These are phyloP conservation scores for Zaprionus gabonicus DNA, from an alignment of 1,140 invertebrate species.

Conservation along the genomic window DNA sequence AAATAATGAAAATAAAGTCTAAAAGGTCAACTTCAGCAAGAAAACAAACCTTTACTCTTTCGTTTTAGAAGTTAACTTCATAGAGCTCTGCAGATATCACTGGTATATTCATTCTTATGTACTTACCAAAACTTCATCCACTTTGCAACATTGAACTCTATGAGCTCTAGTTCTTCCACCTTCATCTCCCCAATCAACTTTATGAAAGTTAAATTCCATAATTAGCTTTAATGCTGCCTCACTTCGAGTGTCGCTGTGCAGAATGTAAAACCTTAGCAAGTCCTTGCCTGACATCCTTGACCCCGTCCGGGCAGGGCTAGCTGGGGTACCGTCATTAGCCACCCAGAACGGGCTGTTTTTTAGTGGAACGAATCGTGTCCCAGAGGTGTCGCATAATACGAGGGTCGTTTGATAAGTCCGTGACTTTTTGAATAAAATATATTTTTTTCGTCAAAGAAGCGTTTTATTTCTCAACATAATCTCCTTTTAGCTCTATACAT, in stretches of 20 bases:
- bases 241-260: not conserved
- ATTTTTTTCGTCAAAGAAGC: too few relatives aligned
- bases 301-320: not conserved
- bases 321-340: not conserved
- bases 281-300: not conserved
- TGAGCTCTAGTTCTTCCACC: not conserved
- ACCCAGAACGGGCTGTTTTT: not conserved
- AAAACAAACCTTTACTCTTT: not conserved
- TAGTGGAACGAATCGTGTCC: slow-evolving; percentile 41
- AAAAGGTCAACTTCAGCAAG: too few relatives aligned
- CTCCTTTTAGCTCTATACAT: too few relatives aligned
- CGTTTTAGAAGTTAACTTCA: not conserved
- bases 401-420: too few relatives aligned
- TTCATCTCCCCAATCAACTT: not conserved
- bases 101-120: not conserved
- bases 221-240: slow-evolving; percentile 2
- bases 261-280: not conserved
- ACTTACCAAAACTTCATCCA: not conserved
- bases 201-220: slow-evolving; percentile 4
- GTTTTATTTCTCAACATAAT: too few relatives aligned
- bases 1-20: too few relatives aligned
- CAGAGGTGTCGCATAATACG: slow-evolving; percentile 52
- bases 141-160: not conserved
- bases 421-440: too few relatives aligned
- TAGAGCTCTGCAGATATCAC: not conserved